phyloP scores from a whole-genome alignment of 2,888 invertebrate species.

The Hirtodrosophila cameraria region DNA sequence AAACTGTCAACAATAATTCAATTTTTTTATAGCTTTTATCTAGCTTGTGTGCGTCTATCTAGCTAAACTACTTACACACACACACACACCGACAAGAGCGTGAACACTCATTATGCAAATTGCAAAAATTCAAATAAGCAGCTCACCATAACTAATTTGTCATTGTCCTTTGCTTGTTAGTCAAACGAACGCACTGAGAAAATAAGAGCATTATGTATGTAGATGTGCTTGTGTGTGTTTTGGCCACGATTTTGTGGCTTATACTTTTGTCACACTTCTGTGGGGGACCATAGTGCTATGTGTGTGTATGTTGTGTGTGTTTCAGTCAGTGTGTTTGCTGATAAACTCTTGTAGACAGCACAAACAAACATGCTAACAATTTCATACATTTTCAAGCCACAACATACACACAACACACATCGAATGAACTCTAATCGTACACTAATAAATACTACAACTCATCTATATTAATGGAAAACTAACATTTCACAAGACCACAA shows the following conservation, averaged over 20 bases:
- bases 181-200: conserved; percentile 58
- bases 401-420: not conserved
- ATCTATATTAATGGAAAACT: conserved; percentile 16
- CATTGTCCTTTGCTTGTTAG: conserved; percentile 80
- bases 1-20: conserved; percentile 74
- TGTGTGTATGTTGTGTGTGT: conserved; percentile 7
- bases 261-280: conserved; percentile 75
- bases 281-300: conserved; percentile 23
- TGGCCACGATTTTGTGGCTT: conserved; percentile 68
- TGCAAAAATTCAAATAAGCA: conserved; percentile 78
- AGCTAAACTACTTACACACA: conserved; percentile 13
- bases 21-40: conserved; percentile 64
- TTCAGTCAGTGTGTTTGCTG: conserved; percentile 47
- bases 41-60: conserved; percentile 45
- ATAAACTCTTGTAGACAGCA: conserved; percentile 55
- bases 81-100: conserved; percentile 10
- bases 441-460: conserved; percentile 18
- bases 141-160: conserved; percentile 79
- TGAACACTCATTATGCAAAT: conserved; percentile 75
- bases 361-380: conserved; percentile 66
- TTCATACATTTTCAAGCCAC: conserved; percentile 62
- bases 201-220: conserved; percentile 30
- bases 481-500: conserved; percentile 13
- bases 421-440: conserved; percentile 10
- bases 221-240: conserved; percentile 1